Evolutionary conservation across 2,797 vertebrate species (phyloP).

Genomic region (Ctenosaura bakeri): DNA sequence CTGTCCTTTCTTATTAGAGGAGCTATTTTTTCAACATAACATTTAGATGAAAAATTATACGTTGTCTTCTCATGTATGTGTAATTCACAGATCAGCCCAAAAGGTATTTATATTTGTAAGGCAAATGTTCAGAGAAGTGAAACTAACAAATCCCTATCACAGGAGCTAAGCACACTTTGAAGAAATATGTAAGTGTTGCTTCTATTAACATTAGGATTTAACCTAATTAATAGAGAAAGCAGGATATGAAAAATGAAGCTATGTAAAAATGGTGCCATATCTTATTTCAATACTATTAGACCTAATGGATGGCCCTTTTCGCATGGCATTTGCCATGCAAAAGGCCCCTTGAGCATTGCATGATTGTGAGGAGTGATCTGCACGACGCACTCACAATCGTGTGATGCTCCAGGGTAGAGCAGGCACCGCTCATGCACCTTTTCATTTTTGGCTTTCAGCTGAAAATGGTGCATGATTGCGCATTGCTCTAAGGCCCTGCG

Average conservation of each 20-base stretch:
- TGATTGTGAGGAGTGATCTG: no score
- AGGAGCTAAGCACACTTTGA: background rate
- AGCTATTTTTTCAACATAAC: background rate
- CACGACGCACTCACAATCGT: no score
- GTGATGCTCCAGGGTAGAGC: no score
- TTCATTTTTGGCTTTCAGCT: no score
- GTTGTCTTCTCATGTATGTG: background rate
- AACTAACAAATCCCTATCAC: background rate
- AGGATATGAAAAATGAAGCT: background rate
- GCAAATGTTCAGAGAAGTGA: background rate
- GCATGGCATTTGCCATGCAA: no score
- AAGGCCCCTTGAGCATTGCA: no score
- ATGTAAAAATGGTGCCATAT: background rate
- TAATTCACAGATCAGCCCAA: background rate
- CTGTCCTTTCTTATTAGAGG: background rate
- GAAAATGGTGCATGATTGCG: no score
- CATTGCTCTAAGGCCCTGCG: no score
- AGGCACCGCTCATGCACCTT: no score
- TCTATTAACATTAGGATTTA: background rate
- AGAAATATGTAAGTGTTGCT: background rate
- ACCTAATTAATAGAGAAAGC: background rate
- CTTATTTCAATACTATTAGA: background rate
- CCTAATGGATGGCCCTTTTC: background rate
- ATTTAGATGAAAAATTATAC: background rate
- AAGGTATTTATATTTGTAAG: background rate